Conservation (phyloP, 2,888 invertebrate genomes). For the Leptothorax acervorum region DNA sequence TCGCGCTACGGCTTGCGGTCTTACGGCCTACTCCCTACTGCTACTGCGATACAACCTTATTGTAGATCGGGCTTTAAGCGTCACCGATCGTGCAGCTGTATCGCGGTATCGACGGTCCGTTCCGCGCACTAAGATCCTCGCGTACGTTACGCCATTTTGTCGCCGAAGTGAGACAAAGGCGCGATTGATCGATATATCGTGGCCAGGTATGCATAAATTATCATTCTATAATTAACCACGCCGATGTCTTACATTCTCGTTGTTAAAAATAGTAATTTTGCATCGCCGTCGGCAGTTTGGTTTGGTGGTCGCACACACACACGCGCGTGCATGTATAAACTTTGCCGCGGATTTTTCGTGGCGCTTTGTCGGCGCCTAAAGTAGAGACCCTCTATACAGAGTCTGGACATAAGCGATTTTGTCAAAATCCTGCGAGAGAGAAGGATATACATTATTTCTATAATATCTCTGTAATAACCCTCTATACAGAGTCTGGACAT, state of each 20-base stretch:
- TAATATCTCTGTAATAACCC: no score
- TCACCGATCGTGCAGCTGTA: neutral
- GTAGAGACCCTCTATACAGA: no score
- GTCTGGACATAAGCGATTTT: no score
- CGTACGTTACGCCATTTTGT: neutral
- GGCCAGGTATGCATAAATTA: constrained; percentile 4
- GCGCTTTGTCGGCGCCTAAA: neutral
- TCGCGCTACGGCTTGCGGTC: no score
- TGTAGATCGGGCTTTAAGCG: no score
- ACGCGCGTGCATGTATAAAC: neutral
- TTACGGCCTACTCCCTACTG: no score
- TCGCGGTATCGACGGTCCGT: neutral
- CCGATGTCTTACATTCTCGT: neutral
- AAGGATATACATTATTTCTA: no score
- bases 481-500: no score
- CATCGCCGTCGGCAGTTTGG: neutral
- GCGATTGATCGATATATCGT: neutral
- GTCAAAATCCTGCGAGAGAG: no score
- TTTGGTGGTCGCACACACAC: neutral
- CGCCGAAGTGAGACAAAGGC: neutral
- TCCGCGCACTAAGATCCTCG: neutral
- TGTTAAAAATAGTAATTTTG: neutral
- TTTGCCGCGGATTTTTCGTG: neutral
- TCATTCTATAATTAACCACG: neutral
- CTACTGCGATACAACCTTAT: no score